phyloP scores from a whole-genome alignment of 2,797 vertebrate species.

The Thalassophryne amazonica region DNA sequence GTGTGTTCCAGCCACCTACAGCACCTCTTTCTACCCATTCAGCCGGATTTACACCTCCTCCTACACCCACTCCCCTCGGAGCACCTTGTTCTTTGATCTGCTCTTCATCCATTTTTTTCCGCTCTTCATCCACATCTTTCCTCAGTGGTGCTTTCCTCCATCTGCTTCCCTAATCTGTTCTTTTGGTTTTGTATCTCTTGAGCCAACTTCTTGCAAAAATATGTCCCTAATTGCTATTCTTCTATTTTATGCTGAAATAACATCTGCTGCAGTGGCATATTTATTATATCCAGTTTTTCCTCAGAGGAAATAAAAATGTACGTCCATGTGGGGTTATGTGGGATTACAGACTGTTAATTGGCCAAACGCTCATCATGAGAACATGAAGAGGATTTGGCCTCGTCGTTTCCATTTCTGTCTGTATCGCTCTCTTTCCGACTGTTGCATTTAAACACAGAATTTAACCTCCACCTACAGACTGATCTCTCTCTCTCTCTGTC shows the following conservation, averaged over 20 bases:
- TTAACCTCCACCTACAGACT: constrained; percentile 65
- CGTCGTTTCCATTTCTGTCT: constrained; percentile 6
- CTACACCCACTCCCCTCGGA: constrained; percentile 16
- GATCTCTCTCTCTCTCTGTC: constrained; percentile 51
- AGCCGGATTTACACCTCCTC: constrained; percentile 45
- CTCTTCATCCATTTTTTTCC: constrained; percentile 10
- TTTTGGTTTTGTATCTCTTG: constrained; percentile 5
- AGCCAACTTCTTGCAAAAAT: not conserved
- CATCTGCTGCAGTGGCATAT: too few relatives aligned
- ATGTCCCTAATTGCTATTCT: not conserved
- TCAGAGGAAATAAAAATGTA: too few relatives aligned
- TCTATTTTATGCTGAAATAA: not conserved
- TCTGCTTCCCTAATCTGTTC: constrained; percentile 9
- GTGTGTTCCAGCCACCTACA: constrained; percentile 10
- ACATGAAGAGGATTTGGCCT: constrained; percentile 13
- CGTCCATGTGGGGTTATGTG: constrained; percentile 9
- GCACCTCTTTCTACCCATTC: constrained; percentile 41
- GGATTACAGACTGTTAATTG: constrained; percentile 22
- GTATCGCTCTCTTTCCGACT: constrained; percentile 15
- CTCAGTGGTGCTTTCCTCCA: constrained; percentile 7
- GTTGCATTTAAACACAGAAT: constrained; percentile 49
- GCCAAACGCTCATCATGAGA: constrained; percentile 8
- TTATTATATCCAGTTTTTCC: too few relatives aligned
- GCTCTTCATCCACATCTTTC: constrained; percentile 4
- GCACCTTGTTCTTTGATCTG: constrained; percentile 27